phyloP scores from a whole-genome alignment of 1,140 invertebrate species.

The Calosoma granatense region DNA sequence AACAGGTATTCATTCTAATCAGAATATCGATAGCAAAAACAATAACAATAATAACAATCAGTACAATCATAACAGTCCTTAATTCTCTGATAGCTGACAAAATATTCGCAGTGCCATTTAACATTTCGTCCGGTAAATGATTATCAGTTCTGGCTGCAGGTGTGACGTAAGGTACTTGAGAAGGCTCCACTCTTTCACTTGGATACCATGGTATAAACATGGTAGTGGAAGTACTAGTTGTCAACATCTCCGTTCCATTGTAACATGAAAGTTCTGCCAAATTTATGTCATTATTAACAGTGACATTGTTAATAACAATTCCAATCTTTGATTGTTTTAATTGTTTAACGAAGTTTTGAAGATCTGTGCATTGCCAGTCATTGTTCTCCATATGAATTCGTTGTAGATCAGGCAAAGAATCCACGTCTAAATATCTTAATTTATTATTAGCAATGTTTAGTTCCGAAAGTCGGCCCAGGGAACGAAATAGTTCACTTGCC shows the following conservation, averaged over 20 bases:
- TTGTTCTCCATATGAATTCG: neutral
- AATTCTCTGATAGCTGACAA: neutral
- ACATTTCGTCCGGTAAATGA: no score
- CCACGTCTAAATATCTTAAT: neutral
- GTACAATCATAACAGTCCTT: neutral
- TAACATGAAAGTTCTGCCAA: neutral
- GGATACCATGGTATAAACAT: no score
- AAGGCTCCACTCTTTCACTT: no score
- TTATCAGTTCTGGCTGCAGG: no score
- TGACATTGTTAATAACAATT: neutral
- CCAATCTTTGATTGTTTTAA: neutral
- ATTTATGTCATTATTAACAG: neutral
- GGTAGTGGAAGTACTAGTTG: no score
- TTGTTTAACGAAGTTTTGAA: neutral
- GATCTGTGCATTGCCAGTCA: neutral
- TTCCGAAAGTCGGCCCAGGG: neutral
- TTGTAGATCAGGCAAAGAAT: neutral
- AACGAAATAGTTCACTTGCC: neutral
- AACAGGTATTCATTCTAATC: neutral
- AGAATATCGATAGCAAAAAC: neutral
- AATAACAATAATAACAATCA: neutral
- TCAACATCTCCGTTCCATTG: no score
- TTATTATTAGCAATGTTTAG: neutral
- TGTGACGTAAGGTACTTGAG: no score
- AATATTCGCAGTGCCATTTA: neutral